Base-by-base conservation (phyloP, 64 coral and sea anemone species). In the Anthopleura sola region DNA sequence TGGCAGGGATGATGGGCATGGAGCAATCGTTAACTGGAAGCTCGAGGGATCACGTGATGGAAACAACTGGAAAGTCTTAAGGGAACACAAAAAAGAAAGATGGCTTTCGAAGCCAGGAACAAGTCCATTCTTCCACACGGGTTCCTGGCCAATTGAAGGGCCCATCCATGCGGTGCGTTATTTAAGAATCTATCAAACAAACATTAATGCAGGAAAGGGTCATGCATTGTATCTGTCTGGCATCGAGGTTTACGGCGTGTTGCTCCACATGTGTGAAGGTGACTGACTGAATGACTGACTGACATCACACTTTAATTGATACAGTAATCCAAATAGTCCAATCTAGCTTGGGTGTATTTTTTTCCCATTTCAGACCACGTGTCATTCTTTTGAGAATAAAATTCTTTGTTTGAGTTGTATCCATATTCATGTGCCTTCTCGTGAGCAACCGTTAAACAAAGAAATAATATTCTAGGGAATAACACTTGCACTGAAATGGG, bases 31-130 rank as follows among this genome's bases (percentile, higher is more conserved):
- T 40, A 91, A 91, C 48, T 95, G 90, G 93, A 91, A 83, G 1
- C 86, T 95, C 0, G 93, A 95, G 71, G 90, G 86, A 40, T 95
- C 93, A 62, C 62, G 90, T 46, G 94, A 95, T 37, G 91, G 87
- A n/a, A 74, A 87, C 10, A 89, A 47, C 17, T 95, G 94, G 94
- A 78, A 80, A 82, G 39, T 87, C 21, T 58, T 95, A 50, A 92
- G 68, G 62, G 81, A 54, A 29, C 94, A 95, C 54, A 86, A 92
- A 46, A 89, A 92, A 53, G 94, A 92, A 71, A 86, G 78, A 26
- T 1, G 15, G n/a, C 19, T 24, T 14, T 36, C 26, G 23, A 24
- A 62, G 24, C 3, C 6, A 26, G n/a, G 58, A 4, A 47, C 20
- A 19, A 46, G 48, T 69, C 60, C 84, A 15, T 69, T 46, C n/a